Base-by-base conservation (phyloP, 2,113 vertebrate genomes). In the Polypterus senegalus region DNA sequence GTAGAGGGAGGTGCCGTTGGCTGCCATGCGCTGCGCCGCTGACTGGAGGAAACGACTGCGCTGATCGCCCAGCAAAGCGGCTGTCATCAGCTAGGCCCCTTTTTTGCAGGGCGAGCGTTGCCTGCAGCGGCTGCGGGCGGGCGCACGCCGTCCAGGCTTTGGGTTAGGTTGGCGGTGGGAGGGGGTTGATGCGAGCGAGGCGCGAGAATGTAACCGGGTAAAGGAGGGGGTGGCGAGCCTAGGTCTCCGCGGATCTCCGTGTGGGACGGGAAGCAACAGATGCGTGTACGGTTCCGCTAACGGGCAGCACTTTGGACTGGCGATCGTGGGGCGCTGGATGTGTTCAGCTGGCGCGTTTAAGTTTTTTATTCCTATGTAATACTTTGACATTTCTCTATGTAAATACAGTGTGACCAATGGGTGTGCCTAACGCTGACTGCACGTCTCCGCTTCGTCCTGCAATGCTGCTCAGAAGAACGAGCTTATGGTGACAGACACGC, bases 11-110 rank as follows among this genome's bases (percentile, higher is more conserved):
- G 65, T 49, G 52, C 5, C 52, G 46, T 60, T 27, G 60, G 49
- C 27, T 56, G 61, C 51, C 57, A 59, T 56, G 63, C 62, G 58
- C 27, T 51, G 4, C 9, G 52, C 49, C 59, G 8, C 27, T 60
- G 11, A 57, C 64, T 46, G 54, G 47, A 11, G 49, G 61, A 52
- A 61, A 47, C 48, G 46, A 51, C 62, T 48, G 61, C 57, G 43
- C 9, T 62, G 43, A 43, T 61, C 9, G 10, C 47, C 48, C 56
- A 47, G 7, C 51, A 3, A 3, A 47, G 60, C 49, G 54, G 47
- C 44, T 65, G 63, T 58, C 65, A 62, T 51, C 47, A 63, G 54
- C 54, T 63, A 63, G 61, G 51, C 57, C 64, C 11, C 45, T 5
- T 10, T 57, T 27, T 27, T 27, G 27, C 27, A 27, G 27, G 27